These are phyloP conservation scores for Thymelicus lineola DNA, from an alignment of 2,888 invertebrate genomes.

Conservation along the genomic window DNA sequence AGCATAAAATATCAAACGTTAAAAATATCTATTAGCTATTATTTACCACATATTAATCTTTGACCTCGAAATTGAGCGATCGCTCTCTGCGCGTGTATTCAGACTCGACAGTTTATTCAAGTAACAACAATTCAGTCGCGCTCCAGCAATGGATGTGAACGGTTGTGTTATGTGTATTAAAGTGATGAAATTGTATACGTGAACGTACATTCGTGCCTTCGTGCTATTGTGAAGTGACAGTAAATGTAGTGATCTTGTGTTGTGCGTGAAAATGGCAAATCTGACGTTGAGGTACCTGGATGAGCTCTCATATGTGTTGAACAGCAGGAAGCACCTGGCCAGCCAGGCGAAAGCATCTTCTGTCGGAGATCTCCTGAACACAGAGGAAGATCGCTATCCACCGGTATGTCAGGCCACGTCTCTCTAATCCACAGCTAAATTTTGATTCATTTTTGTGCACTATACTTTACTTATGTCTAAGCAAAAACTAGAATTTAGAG, in stretches of 20 bases:
- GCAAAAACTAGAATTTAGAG: neutral
- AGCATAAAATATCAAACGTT: conserved; percentile 17
- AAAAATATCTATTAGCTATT: conserved; percentile 17
- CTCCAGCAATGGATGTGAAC: conserved; percentile 56
- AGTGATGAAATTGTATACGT: conserved; percentile 59
- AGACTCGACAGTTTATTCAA: neutral
- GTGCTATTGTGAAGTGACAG: conserved; percentile 40
- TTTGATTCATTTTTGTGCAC: conserved; percentile 3
- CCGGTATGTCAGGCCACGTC: conserved; percentile 59
- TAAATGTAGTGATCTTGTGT: conserved; percentile 32
- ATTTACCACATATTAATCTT: conserved; percentile 44
- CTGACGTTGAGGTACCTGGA: conserved; percentile 81
- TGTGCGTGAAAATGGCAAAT: conserved; percentile 68
- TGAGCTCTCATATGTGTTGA: conserved; percentile 80
- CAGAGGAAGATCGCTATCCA: conserved; percentile 73
- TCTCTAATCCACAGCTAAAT: neutral
- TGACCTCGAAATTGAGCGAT: conserved; percentile 46
- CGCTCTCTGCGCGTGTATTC: conserved; percentile 17
- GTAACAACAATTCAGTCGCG: conserved; percentile 52
- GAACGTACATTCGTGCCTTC: conserved; percentile 52
- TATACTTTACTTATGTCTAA: neutral
- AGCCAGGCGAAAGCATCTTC: conserved; percentile 78
- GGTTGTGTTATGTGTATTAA: conserved; percentile 46
- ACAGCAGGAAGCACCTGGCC: conserved; percentile 71
- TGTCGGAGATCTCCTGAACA: conserved; percentile 77